Conservation (phyloP, 2,888 invertebrate genomes). For the Ypsolopha sequella region DNA sequence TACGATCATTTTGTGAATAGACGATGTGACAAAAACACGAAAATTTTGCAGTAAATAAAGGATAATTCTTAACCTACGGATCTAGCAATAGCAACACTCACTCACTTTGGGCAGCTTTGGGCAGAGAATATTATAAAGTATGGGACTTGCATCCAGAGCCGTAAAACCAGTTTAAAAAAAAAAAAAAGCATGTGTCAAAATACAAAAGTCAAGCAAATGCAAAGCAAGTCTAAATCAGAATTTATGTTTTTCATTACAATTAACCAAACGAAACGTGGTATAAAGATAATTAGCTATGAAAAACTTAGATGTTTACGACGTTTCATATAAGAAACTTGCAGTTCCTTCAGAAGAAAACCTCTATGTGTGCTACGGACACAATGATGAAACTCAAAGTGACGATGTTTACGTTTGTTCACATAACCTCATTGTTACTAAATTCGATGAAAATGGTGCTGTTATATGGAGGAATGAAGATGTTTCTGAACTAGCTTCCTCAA, state of each 20-base stretch:
- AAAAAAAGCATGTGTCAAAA: too few species aligned
- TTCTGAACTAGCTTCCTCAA: constrained; percentile 31
- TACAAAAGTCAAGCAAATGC: not conserved
- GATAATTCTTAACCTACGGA: too few species aligned
- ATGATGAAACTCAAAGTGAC: constrained; percentile 32
- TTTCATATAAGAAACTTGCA: constrained; percentile 28
- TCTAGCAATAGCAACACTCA: too few species aligned
- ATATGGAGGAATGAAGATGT: constrained; percentile 41
- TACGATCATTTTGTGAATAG: too few species aligned
- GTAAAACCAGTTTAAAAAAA: too few species aligned
- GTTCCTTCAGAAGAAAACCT: constrained; percentile 23
- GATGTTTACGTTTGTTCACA: constrained; percentile 45
- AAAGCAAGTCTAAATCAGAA: not conserved
- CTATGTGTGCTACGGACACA: constrained; percentile 36
- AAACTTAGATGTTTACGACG: constrained; percentile 48
- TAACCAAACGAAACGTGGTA: not conserved
- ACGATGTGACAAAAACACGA: too few species aligned
- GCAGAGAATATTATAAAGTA: too few species aligned
- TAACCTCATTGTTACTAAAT: constrained; percentile 43
- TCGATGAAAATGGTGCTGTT: constrained; percentile 30
- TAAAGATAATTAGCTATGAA: constrained; percentile 29
- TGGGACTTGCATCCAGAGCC: too few species aligned
- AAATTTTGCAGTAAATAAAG: too few species aligned
- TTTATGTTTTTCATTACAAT: not conserved
- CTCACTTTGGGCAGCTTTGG: too few species aligned